Conservation (phyloP, 2,113 vertebrate genomes). For the Cyphomyrus plagiostoma region DNA sequence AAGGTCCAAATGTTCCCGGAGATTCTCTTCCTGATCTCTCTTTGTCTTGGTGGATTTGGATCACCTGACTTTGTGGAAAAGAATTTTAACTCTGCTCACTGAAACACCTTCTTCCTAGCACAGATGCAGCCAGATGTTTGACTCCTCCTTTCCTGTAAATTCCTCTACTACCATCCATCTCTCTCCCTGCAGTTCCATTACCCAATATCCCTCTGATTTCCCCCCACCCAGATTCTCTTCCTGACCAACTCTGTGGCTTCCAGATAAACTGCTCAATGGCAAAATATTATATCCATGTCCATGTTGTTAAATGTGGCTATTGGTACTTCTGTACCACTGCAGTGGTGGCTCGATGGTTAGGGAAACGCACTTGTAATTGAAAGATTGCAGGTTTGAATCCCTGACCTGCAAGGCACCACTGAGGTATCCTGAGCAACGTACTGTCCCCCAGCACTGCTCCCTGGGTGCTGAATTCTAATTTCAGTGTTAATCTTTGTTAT, state of each 20-base stretch:
- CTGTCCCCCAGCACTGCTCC: too few relatives aligned
- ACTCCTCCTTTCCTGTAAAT: background rate
- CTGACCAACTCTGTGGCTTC: background rate
- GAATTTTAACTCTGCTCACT: background rate
- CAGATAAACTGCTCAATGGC: background rate
- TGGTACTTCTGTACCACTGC: background rate
- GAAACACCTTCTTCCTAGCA: background rate
- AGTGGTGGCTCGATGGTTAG: too few relatives aligned
- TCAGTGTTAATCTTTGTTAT: background rate
- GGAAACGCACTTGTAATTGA: too few relatives aligned
- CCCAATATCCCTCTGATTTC: background rate
- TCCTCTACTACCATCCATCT: background rate
- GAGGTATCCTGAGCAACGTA: too few relatives aligned
- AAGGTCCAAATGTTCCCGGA: background rate
- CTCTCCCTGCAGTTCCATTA: background rate
- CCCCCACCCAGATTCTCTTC: background rate
- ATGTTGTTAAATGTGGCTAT: background rate
- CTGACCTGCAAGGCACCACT: too few relatives aligned
- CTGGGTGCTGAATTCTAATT: too few relatives aligned
- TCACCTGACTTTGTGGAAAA: background rate
- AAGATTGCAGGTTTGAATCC: too few relatives aligned
- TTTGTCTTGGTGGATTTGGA: background rate
- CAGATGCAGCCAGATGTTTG: background rate
- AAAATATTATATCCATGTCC: background rate
- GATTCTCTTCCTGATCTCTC: background rate